phyloP scores from a whole-genome alignment of 2,113 vertebrate species.

The Cyphomyrus plagiostoma region DNA sequence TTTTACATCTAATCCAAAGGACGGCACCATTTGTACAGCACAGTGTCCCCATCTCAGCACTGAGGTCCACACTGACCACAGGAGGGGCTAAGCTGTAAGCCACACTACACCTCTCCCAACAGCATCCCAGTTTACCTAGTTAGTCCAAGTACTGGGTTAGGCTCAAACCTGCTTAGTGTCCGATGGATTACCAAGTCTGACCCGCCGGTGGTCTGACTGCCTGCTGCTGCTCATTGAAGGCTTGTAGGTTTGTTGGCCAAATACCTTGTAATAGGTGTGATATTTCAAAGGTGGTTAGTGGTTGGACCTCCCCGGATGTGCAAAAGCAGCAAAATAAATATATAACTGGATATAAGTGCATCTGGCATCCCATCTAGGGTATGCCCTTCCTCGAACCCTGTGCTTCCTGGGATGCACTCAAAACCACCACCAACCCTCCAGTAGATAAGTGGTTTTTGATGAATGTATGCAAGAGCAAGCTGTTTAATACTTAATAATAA shows the following conservation, averaged over 20 bases:
- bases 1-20: not conserved
- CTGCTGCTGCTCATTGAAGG: not conserved
- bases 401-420: not conserved
- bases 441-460: not conserved
- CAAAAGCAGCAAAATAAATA: not conserved
- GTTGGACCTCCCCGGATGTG: not conserved
- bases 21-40: not conserved
- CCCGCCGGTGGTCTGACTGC: too few relatives aligned
- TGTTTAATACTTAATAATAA: not conserved
- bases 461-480: not conserved
- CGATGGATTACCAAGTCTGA: not conserved
- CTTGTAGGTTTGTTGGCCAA: not conserved
- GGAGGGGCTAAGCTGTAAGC: not conserved
- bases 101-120: too few relatives aligned
- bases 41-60: not conserved
- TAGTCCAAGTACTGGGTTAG: not conserved
- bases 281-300: not conserved
- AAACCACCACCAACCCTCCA: not conserved
- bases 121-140: not conserved
- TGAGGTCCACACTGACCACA: not conserved
- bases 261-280: not conserved
- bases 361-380: not conserved
- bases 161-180: not conserved
- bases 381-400: not conserved
- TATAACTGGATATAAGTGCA: not conserved